A percentile compares a stretch with the other conserved stretches of the same genome.
Conservation (phyloP, 2,113 vertebrate species). For the Erpornis zantholeuca region DNA sequence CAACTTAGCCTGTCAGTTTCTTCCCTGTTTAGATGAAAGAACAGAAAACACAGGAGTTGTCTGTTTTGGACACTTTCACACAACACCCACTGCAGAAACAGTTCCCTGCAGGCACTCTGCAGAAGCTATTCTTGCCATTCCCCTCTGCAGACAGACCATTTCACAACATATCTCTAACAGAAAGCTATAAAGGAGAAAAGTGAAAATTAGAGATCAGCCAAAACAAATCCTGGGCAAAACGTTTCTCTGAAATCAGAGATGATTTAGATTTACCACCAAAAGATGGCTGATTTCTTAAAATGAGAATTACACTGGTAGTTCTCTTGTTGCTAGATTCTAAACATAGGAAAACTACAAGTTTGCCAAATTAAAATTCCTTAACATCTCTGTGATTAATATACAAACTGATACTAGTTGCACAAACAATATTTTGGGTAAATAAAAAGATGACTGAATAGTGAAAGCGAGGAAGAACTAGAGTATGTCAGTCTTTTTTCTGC, state of each 20-base stretch:
- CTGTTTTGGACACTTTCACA: background rate
- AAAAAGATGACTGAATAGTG: background rate
- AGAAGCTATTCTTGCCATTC: background rate
- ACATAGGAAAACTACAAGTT: background rate
- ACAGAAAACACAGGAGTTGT: background rate
- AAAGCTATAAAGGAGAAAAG: background rate
- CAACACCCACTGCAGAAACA: background rate
- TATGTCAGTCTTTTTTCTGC: background rate
- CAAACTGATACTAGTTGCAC: background rate
- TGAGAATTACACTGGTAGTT: background rate
- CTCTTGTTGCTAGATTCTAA: background rate
- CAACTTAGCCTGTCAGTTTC: background rate
- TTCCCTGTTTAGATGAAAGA: background rate
- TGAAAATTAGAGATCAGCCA: background rate
- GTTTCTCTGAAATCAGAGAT: background rate
- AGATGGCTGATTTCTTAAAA: background rate
- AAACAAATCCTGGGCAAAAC: background rate
- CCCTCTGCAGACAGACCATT: background rate
- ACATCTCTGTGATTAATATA: background rate
- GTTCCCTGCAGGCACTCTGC: background rate
- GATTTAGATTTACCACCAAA: background rate
- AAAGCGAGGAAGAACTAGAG: background rate
- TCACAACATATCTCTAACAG: background rate
- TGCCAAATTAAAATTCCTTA: background rate
- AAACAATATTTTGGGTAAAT: background rate